Conservation (phyloP, 2,113 vertebrate genomes). For the Ibidorhyncha struthersii region DNA sequence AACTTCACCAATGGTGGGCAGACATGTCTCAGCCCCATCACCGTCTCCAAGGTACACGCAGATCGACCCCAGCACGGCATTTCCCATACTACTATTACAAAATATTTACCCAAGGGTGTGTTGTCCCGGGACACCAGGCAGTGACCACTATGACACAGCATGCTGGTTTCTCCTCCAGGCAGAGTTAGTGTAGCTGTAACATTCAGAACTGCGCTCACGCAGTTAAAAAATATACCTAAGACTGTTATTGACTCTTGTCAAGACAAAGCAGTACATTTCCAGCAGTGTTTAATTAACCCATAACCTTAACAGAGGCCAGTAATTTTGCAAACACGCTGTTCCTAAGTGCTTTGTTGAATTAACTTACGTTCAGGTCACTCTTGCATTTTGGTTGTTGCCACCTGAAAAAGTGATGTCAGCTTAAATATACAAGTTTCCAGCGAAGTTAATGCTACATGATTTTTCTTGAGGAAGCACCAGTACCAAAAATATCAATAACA, state of each 20-base stretch:
- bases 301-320: neutral
- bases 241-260: neutral
- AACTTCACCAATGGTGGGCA: slow-evolving; percentile 94
- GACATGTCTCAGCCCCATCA: slow-evolving; percentile 91
- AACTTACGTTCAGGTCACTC: neutral
- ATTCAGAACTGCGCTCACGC: neutral
- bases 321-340: neutral
- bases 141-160: neutral
- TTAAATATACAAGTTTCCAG: neutral
- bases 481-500: neutral
- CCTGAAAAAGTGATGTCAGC: neutral
- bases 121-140: accelerated
- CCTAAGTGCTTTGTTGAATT: slow-evolving; percentile 2
- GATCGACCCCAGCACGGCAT: neutral
- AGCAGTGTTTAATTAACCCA: neutral
- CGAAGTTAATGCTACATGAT: neutral
- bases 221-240: neutral
- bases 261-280: neutral
- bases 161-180: neutral
- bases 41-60: slow-evolving; percentile 86
- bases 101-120: neutral
- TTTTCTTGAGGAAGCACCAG: neutral
- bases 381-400: neutral
- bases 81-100: neutral
- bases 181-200: neutral